Conservation (phyloP, 1,140 invertebrate species). For the Myzus persicae region DNA sequence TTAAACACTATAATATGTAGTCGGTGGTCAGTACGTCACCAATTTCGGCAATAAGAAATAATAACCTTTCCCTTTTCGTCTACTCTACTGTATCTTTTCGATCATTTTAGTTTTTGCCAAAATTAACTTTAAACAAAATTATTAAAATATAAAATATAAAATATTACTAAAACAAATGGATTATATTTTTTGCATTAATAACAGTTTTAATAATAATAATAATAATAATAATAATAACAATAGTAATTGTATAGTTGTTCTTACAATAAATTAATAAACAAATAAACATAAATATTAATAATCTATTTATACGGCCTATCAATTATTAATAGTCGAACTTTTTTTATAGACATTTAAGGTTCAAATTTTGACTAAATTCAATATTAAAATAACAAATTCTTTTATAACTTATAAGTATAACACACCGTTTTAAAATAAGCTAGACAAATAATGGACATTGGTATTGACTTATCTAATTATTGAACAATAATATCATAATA, state of each 20-base stretch:
- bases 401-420: no score
- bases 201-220: no score
- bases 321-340: no score
- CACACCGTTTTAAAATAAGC: no score
- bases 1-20: background rate
- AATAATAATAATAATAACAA: no score
- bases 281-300: background rate
- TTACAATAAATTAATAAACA: background rate
- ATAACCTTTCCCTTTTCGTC: background rate
- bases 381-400: no score
- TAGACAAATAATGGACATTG: no score
- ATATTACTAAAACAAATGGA: background rate
- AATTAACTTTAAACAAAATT: background rate
- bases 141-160: background rate
- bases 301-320: background rate
- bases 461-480: no score
- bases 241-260: no score
- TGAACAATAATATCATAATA: no score
- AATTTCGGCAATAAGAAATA: background rate
- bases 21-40: background rate
- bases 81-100: background rate
- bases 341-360: no score
- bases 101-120: background rate
- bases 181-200: background rate
- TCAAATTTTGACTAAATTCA: no score